Evolutionary conservation across 1,140 invertebrate species (phyloP), one percentile per base, ranked within the genome.

Genomic region (Drosophila nigrodunni): DNA sequence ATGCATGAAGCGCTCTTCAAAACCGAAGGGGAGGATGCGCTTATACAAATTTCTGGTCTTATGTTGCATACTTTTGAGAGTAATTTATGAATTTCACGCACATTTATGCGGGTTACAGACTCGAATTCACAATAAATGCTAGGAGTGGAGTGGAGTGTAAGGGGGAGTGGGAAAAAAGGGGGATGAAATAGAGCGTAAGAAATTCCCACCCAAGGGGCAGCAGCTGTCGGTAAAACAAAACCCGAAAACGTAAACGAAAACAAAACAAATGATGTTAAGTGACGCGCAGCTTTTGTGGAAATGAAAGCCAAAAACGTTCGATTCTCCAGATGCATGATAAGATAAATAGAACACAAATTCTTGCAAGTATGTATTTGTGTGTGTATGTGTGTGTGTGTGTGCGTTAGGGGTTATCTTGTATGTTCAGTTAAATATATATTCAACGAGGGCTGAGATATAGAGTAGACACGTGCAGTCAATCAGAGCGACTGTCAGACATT

Each of bases 251-350:
- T 37, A 49, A 52, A 60, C 64, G 58, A 77, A 71, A 83, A 59
- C 70, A 69, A 88, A 79, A 88, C 83, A 89, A 88, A 88, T 88
- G 83, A 88, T 88, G 83, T 89, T 80, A 74, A 89, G 83, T 88
- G 85, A 88, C 83, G 83, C 76, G 83, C 83, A 80, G 79, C 77
- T 88, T 88, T 88, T 89, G 74, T 88, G 67, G 65, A 89, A 88
- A 88, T 89, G 74, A 71, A 89, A 88, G 67, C 74, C 67, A 71
- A 76, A 30, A 74, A 35, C 78, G 82, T 87, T 80, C 85, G 80
- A 88, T 88, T 83, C 73, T 83, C 70, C 55, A 72, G 67, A 70
- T 72, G 72, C 46, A 66, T 70, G 74, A 88, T 88, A 89, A 83
- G 85, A 88, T 89, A 88, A 88, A 88, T 87, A 89, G 73, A 88